phyloP scores from a whole-genome alignment of 2,113 vertebrate species.

The Ictalurus furcatus region DNA sequence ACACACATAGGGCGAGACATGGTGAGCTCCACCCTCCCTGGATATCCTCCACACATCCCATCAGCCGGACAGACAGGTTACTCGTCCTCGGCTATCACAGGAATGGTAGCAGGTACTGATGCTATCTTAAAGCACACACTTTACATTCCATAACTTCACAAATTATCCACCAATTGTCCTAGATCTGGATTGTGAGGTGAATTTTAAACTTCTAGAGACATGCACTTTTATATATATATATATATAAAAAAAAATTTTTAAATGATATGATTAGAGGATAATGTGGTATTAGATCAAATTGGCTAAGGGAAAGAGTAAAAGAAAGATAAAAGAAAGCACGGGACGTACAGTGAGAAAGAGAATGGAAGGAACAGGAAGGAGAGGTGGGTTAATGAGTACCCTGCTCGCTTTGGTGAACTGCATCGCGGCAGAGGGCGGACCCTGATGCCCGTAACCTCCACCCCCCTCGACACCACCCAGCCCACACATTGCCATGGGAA shows the following conservation, averaged over 20 bases:
- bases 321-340: background rate
- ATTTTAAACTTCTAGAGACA: background rate
- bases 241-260: too few species aligned
- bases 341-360: slow-evolving; percentile 9
- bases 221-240: background rate
- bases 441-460: slow-evolving; percentile 69
- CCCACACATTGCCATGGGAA: slow-evolving; percentile 78
- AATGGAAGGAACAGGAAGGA: slow-evolving; percentile 64
- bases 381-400: slow-evolving; percentile 74
- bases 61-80: slow-evolving; percentile 82
- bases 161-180: background rate
- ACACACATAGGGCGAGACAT: slow-evolving; percentile 81
- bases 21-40: slow-evolving; percentile 86
- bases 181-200: background rate
- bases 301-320: background rate
- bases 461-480: slow-evolving; percentile 44
- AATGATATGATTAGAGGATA: background rate
- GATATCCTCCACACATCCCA: slow-evolving; percentile 90
- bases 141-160: background rate
- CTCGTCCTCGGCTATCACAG: slow-evolving; percentile 85
- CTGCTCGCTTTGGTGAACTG: slow-evolving; percentile 60
- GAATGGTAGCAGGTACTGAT: slow-evolving; percentile 86
- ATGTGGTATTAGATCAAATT: background rate
- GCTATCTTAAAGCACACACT: background rate
- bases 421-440: slow-evolving; percentile 49